phyloP scores from a whole-genome alignment of 2,888 invertebrate genomes.

The Mayetiola destructor region DNA sequence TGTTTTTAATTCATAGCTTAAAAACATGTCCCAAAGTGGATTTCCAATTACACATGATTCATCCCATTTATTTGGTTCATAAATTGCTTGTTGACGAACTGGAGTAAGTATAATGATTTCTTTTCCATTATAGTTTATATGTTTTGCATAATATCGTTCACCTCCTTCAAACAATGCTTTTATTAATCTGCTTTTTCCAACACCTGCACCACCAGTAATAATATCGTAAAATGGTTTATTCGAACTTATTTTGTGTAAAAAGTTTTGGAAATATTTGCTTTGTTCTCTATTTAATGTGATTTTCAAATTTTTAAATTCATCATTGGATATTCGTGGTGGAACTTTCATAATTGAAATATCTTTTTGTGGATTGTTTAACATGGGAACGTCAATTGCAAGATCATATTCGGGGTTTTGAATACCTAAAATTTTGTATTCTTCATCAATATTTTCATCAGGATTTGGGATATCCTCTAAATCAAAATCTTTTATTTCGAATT shows the following conservation, averaged over 20 bases:
- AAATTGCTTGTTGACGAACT: slow-evolving; percentile 23
- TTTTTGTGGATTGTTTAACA: too few species aligned
- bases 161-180: slow-evolving; percentile 22
- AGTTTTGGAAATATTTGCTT: slow-evolving; percentile 17
- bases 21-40: slow-evolving; percentile 21
- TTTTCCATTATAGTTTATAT: slow-evolving; percentile 24
- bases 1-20: slow-evolving; percentile 23
- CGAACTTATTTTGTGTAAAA: slow-evolving; percentile 17
- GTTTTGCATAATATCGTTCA: slow-evolving; percentile 17
- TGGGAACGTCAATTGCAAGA: slow-evolving; percentile 1
- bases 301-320: too few species aligned
- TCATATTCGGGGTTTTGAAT: too few species aligned
- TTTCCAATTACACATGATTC: slow-evolving; percentile 12
- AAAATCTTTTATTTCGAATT: too few species aligned
- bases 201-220: slow-evolving; percentile 23
- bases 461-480: too few species aligned
- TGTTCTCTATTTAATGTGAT: slow-evolving; percentile 15
- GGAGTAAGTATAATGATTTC: slow-evolving; percentile 26
- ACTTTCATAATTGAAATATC: too few species aligned
- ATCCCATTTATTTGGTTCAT: slow-evolving; percentile 15
- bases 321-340: too few species aligned
- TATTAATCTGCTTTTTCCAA: slow-evolving; percentile 24
- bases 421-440: too few species aligned
- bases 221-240: slow-evolving; percentile 17
- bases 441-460: too few species aligned